Conservation (phyloP, 2,113 vertebrate genomes). For the Verasper variegatus region DNA sequence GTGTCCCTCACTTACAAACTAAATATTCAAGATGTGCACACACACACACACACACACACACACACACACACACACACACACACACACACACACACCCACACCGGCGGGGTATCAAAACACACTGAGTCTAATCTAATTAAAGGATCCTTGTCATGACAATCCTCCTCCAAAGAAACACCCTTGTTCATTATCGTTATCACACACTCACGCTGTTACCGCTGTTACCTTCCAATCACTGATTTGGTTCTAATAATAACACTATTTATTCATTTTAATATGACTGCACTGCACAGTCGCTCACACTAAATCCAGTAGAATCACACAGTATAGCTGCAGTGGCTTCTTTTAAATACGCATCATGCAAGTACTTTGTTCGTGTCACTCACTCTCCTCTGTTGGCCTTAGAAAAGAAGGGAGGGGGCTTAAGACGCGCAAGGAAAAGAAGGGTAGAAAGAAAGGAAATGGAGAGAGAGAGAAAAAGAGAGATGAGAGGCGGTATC, state of each 20-base stretch:
- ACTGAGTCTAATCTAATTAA: constrained; percentile 81
- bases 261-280: constrained; percentile 58
- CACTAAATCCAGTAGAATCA: constrained; percentile 36
- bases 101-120: constrained; percentile 70
- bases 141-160: constrained; percentile 78
- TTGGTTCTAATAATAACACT: constrained; percentile 70
- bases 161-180: constrained; percentile 69
- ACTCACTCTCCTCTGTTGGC: constrained; percentile 39
- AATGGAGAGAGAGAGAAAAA: constrained; percentile 15
- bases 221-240: constrained; percentile 70
- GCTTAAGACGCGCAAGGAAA: constrained; percentile 41
- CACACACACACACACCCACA: background rate
- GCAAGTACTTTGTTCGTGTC: constrained; percentile 57
- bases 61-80: background rate
- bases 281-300: constrained; percentile 12
- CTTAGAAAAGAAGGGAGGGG: constrained; percentile 13
- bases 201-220: constrained; percentile 59
- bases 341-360: constrained; percentile 44
- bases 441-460: background rate
- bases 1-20: constrained; percentile 34
- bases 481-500: constrained; percentile 65
- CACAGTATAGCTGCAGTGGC: constrained; percentile 33
- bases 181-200: constrained; percentile 76
- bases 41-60: constrained; percentile 12
- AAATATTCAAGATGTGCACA: constrained; percentile 24